Conservation (phyloP, 1,140 invertebrate species). For the Onthophagus taurus region DNA sequence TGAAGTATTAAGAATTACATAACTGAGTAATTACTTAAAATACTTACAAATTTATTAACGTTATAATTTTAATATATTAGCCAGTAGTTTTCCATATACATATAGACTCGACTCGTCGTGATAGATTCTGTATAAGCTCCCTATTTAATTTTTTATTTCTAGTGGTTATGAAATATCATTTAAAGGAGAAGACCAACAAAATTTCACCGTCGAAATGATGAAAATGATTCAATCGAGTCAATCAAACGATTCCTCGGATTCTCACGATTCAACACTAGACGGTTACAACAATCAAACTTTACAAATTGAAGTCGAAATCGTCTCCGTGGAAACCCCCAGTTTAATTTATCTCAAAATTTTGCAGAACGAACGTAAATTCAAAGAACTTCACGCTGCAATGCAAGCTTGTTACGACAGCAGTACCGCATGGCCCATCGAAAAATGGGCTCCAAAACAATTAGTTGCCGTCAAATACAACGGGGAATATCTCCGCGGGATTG, state of each 20-base stretch:
- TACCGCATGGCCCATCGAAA: neutral
- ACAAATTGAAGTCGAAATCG: constrained; percentile 4
- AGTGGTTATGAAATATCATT: neutral
- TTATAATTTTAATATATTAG: too few relatives aligned
- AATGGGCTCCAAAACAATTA: too few relatives aligned
- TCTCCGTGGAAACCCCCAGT: constrained; percentile 8
- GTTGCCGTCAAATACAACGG: constrained; percentile 11
- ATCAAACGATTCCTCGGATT: neutral
- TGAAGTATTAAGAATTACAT: too few relatives aligned
- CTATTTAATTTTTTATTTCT: neutral
- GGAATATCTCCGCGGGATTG: constrained; percentile 12
- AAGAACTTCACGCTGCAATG: constrained; percentile 10
- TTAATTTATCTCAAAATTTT: constrained; percentile 9
- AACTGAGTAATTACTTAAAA: too few relatives aligned
- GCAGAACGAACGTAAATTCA: constrained; percentile 1
- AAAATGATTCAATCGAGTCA: constrained; percentile 7
- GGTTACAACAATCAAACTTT: neutral
- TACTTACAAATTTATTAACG: too few relatives aligned
- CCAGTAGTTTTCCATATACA: too few relatives aligned
- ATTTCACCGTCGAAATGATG: constrained; percentile 4
- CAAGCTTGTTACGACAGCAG: constrained; percentile 2
- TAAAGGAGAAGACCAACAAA: too few relatives aligned
- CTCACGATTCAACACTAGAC: neutral
- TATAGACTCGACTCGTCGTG: too few relatives aligned
- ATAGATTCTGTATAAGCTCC: neutral